phyloP scores from a whole-genome alignment of 30 jellyfish, hydroid and myxozoan species.

The Clytia hemisphaerica region DNA sequence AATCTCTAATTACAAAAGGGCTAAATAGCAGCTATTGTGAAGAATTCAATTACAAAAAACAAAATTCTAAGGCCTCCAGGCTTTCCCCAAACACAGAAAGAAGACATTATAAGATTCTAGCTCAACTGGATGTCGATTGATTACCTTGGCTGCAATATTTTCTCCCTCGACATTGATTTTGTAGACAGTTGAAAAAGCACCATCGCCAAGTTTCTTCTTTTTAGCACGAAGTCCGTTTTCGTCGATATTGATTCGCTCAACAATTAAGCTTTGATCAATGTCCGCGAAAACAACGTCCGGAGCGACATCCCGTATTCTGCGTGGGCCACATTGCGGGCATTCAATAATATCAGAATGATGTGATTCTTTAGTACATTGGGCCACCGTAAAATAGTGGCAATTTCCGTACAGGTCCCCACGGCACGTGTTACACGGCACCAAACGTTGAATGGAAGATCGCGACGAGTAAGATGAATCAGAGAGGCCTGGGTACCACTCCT shows the following conservation, averaged over 20 bases:
- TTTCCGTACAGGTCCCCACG: background rate
- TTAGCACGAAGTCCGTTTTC: slow-evolving; percentile 30
- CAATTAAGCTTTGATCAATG: slow-evolving; percentile 51
- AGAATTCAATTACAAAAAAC: no score
- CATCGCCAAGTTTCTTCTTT: slow-evolving; percentile 66
- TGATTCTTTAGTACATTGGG: slow-evolving; percentile 57
- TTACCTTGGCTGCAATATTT: slow-evolving; percentile 70
- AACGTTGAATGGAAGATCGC: slow-evolving; percentile 21
- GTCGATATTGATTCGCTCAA: slow-evolving; percentile 26
- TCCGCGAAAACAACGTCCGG: slow-evolving; percentile 87
- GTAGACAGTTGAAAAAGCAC: slow-evolving; percentile 74
- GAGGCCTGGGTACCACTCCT: slow-evolving; percentile 95
- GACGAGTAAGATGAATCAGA: slow-evolving; percentile 19
- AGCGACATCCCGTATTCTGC: slow-evolving; percentile 42
- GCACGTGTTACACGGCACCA: slow-evolving; percentile 59
- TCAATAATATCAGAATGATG: slow-evolving; percentile 59
- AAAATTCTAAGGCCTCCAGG: no score
- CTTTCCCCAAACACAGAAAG: no score
- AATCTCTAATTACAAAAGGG: no score
- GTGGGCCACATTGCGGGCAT: slow-evolving; percentile 62
- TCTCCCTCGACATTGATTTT: slow-evolving; percentile 52
- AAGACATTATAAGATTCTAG: no score
- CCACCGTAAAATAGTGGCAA: slow-evolving; percentile 37
- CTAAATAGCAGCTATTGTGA: no score
- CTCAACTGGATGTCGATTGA: background rate